These are phyloP conservation scores for Bradypus variegatus DNA, from an alignment of 2,797 vertebrate species.

Conservation along the genomic window DNA sequence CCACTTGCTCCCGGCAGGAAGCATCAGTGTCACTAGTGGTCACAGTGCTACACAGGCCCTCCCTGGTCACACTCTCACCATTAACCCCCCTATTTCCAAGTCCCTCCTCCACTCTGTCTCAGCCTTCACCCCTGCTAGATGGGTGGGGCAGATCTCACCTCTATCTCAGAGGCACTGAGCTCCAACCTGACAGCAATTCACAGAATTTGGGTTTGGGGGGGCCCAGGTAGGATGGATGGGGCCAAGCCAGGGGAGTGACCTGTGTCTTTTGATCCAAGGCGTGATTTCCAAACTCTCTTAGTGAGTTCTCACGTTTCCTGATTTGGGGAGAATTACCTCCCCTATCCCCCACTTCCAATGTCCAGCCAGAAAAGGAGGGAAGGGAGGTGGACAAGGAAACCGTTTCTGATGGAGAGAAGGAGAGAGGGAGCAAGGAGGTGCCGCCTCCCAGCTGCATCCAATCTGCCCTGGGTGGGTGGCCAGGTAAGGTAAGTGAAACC, in stretches of 20 bases:
- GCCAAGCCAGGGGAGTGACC: not conserved
- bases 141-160: not conserved
- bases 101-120: not conserved
- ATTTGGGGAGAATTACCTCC: not conserved
- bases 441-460: conserved; percentile 37
- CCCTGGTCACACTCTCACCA: accelerated
- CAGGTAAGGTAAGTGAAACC: conserved; percentile 62
- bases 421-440: not conserved
- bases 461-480: conserved; percentile 44
- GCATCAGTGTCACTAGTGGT: not conserved
- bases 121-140: not conserved
- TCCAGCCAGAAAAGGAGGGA: not conserved
- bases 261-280: not conserved
- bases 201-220: not conserved
- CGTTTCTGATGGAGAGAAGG: not conserved
- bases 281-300: not conserved
- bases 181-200: not conserved
- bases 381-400: not conserved
- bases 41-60: not conserved
- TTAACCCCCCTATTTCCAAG: not conserved
- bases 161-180: not conserved
- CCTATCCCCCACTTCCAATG: not conserved
- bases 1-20: not conserved
- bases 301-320: not conserved
- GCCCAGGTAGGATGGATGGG: not conserved